Percentiles rank a stretch among this genome's conserved stretches.
phyloP scores from a whole-genome alignment of 2,888 invertebrate genomes.

The Orthosia gothica region DNA sequence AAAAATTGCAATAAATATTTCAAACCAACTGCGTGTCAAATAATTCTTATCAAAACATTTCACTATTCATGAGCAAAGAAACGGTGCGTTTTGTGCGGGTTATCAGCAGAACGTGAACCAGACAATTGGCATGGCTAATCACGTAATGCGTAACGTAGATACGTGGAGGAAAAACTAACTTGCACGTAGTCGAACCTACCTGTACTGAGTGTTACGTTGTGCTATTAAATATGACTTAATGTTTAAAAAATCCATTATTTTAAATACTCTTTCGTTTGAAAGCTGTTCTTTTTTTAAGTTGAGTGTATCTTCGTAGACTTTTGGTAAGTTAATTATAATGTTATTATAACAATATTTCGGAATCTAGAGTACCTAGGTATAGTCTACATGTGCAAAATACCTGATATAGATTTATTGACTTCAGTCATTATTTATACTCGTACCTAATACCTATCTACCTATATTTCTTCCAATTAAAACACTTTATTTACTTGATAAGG shows the following conservation, averaged over 20 bases:
- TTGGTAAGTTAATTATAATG: constrained; percentile 28
- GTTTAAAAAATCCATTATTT: constrained; percentile 2
- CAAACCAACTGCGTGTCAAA: constrained; percentile 21
- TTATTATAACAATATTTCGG: neutral
- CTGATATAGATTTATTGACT: neutral
- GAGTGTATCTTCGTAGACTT: neutral
- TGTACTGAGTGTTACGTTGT: constrained; percentile 51
- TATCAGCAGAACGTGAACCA: constrained; percentile 63
- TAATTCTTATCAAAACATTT: constrained; percentile 29
- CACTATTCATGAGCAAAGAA: constrained; percentile 32
- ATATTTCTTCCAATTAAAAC: neutral
- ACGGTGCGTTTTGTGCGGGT: constrained; percentile 47
- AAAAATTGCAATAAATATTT: neutral
- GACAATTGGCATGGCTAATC: constrained; percentile 67
- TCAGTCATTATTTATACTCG: neutral
- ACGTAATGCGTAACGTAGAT: constrained; percentile 66
- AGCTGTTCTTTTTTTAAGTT: neutral
- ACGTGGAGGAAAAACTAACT: constrained; percentile 50
- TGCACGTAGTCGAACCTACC: constrained; percentile 46
- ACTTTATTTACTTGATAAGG: neutral
- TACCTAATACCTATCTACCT: too few species aligned
- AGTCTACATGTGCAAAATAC: neutral
- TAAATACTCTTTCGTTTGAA: constrained; percentile 30
- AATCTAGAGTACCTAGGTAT: neutral
- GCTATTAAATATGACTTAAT: constrained; percentile 38